Conservation (phyloP, 92 coral and sea anemone species). For the Porites lobata region DNA sequence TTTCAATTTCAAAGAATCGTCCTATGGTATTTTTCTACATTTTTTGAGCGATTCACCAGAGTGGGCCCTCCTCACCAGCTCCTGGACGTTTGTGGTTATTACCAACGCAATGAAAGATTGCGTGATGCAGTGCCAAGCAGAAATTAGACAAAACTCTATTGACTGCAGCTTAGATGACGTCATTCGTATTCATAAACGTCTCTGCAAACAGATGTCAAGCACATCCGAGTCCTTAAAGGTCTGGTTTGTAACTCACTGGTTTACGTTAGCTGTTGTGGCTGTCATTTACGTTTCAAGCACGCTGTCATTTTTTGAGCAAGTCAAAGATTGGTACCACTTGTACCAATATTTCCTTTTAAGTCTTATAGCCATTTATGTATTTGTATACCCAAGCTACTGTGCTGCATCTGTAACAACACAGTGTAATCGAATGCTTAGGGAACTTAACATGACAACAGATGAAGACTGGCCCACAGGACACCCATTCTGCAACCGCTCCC, state of each 20-base stretch:
- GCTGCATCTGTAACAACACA: conserved; percentile 74
- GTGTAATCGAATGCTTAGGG: conserved; percentile 66
- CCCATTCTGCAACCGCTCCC: conserved; percentile 61
- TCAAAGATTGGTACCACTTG: conserved; percentile 10
- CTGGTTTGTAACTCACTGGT: conserved; percentile 81
- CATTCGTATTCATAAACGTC: conserved; percentile 61
- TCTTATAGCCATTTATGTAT: conserved; percentile 43
- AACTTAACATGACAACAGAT: conserved; percentile 71
- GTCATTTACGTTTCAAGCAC: conserved; percentile 60
- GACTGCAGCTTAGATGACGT: conserved; percentile 50
- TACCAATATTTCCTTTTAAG: neutral
- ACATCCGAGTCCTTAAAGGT: conserved; percentile 62
- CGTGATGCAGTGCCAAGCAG: conserved; percentile 47
- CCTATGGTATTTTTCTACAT: neutral
- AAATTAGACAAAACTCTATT: conserved; percentile 27
- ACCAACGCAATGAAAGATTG: conserved; percentile 65
- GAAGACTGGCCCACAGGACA: conserved; percentile 71
- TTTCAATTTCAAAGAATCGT: neutral
- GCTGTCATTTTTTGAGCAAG: conserved; percentile 13
- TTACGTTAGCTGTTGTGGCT: conserved; percentile 45
- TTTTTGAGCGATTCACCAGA: conserved; percentile 23
- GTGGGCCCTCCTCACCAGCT: conserved; percentile 63
- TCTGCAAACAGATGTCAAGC: conserved; percentile 49
- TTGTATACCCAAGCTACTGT: conserved; percentile 79
- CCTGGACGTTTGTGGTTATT: conserved; percentile 67